phyloP scores from a whole-genome alignment of 1,140 invertebrate species.

The Drosophila sturtevanti region DNA sequence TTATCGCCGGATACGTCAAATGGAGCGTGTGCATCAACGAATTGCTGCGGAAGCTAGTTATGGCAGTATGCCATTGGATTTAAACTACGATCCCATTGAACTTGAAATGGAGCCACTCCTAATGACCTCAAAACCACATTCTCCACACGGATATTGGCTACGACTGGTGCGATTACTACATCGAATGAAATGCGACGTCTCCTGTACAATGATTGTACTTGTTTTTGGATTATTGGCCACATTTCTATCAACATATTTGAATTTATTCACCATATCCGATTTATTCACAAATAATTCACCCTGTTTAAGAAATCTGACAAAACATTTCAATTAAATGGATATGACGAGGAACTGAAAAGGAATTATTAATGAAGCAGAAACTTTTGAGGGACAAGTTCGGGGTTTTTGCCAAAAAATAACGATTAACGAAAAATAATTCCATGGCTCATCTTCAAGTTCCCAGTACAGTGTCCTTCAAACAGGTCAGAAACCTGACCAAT shows the following conservation, averaged over 20 bases:
- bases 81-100: conserved; percentile 73
- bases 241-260: conserved; percentile 76
- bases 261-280: conserved; percentile 66
- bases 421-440: neutral
- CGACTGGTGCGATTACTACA: conserved; percentile 51
- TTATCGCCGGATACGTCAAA: conserved; percentile 86
- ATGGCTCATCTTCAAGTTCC: conserved; percentile 13
- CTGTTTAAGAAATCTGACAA: conserved; percentile 64
- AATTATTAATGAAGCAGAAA: neutral
- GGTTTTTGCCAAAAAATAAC: neutral
- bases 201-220: conserved; percentile 71
- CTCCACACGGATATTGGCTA: conserved; percentile 53
- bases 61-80: conserved; percentile 69
- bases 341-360: neutral
- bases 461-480: conserved; percentile 50
- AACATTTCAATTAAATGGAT: conserved; percentile 29
- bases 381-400: neutral
- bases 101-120: conserved; percentile 68
- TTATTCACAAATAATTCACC: conserved; percentile 76
- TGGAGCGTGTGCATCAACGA: conserved; percentile 76
- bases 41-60: conserved; percentile 74
- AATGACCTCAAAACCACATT: conserved; percentile 24
- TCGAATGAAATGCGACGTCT: conserved; percentile 65
- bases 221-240: conserved; percentile 76
- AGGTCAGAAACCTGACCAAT: conserved; percentile 57